phyloP scores from a whole-genome alignment of 2,797 vertebrate species.

The Oophaga sylvatica region DNA sequence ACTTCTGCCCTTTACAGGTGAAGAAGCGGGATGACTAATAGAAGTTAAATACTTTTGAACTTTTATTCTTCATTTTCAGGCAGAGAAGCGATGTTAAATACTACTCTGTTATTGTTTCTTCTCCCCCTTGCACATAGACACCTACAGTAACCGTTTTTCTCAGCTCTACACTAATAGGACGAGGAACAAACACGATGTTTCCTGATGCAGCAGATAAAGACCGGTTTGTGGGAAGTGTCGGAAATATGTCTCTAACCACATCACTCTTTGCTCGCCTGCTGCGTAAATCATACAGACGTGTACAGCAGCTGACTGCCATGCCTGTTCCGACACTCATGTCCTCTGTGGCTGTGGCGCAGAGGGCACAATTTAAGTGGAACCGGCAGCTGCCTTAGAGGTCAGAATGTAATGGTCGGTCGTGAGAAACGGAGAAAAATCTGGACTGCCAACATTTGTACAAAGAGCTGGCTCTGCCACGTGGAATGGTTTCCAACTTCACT shows the following conservation, averaged over 20 bases:
- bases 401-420: background rate
- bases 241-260: slow-evolving; percentile 46
- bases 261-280: slow-evolving; percentile 38
- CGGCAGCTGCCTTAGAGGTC: slow-evolving; percentile 20
- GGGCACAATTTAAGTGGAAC: background rate
- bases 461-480: slow-evolving; percentile 14
- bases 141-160: background rate
- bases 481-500: slow-evolving; percentile 18
- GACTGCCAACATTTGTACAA: slow-evolving; percentile 35
- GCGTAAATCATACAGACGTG: slow-evolving; percentile 20
- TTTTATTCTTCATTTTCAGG: background rate
- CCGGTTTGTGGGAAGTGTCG: slow-evolving; percentile 30
- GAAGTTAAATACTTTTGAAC: background rate
- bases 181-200: slow-evolving; percentile 43
- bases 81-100: background rate
- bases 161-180: background rate
- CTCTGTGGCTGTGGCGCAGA: background rate
- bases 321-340: background rate
- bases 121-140: background rate
- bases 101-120: background rate
- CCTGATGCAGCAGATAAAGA: slow-evolving; percentile 47
- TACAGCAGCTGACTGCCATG: background rate
- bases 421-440: slow-evolving; percentile 30
- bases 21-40: background rate
- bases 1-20: background rate